Base-by-base conservation (phyloP, 1,140 invertebrate species). In the Ooceraea biroi region DNA sequence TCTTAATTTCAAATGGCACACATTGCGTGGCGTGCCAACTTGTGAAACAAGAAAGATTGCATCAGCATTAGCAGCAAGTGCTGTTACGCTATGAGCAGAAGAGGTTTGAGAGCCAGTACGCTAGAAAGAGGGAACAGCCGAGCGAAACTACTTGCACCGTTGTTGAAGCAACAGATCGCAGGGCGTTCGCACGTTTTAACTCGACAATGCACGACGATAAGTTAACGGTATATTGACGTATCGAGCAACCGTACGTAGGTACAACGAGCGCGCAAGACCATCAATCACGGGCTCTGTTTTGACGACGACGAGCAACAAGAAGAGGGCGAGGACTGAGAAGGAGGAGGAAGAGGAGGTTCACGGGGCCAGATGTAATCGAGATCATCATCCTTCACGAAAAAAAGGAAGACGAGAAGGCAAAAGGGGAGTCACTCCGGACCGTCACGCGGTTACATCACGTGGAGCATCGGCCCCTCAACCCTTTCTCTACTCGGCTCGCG, bases 361-460 rank as follows among this genome's bases (percentile, higher is more conserved):
- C 50, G 22, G n/a, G 65, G 36, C 76, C 52, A 80, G 36, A 80
- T 80, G 76, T 80, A 80, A 80, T 80, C 76, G 76, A 80, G 76
- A 80, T 80, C 76, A 69, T 69, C 65, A 58, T 71, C 50, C 76
- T 46, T 36, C 22, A 63, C 12, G 19, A 27, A 68, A 17, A 68
- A n/a, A 48, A 57, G 12, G 55, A 55, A 10, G 8, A 55, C 4
- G 8, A 46, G 7, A 3, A 25, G 22, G 55, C 41, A 48, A 58
- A 36, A 80, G 65, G 36, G 76, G 65, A 80, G 65, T 80, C 76
- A 57, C 65, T 80, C 36, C 50, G 48, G 10, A 41, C 60, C 19
- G 60, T 17, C 58, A 41, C 14, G 36, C 25, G 65, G 76, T 80
- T 80, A 80, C 76, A 80, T 80, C 76, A 80, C n/a, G 76, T 65